Percentiles rank a stretch among this genome's conserved stretches.
These are phyloP conservation scores for Monochamus saltuarius DNA, from an alignment of 1,140 invertebrate genomes.

Conservation along the genomic window DNA sequence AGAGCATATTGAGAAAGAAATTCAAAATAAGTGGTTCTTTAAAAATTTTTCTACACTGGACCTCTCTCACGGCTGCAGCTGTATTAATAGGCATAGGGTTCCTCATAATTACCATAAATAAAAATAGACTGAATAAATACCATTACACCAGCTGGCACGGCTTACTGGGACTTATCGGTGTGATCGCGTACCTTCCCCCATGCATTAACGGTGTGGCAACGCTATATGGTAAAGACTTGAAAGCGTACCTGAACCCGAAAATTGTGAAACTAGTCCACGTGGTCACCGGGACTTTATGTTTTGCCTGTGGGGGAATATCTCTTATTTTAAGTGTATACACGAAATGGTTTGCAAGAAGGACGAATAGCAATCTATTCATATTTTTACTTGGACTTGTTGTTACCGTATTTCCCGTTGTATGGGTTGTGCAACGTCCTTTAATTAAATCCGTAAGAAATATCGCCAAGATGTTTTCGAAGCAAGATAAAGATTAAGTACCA, in stretches of 20 bases:
- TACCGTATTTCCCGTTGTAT: conserved; percentile 26
- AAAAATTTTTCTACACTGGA: conserved; percentile 31
- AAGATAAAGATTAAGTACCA: too few species aligned
- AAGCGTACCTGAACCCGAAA: conserved; percentile 26
- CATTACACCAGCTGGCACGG: conserved; percentile 41
- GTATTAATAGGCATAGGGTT: conserved; percentile 30
- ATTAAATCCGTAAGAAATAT: conserved; percentile 21
- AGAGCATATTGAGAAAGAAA: conserved; percentile 31
- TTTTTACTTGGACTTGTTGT: conserved; percentile 31
- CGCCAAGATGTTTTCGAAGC: too few species aligned
- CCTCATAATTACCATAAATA: conserved; percentile 34
- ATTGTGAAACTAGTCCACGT: conserved; percentile 38
- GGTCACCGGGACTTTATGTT: conserved; percentile 27
- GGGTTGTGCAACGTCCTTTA: conserved; percentile 33
- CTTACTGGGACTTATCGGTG: conserved; percentile 34
- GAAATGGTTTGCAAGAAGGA: conserved; percentile 37
- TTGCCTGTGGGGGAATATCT: conserved; percentile 39
- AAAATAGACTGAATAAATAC: conserved; percentile 33
- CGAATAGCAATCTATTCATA: conserved; percentile 23
- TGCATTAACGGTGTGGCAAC: conserved; percentile 32
- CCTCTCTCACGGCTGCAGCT: conserved; percentile 23
- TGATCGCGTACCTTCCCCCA: conserved; percentile 29
- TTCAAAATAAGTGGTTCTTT: conserved; percentile 14
- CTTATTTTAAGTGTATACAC: conserved; percentile 41
- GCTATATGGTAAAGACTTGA: conserved; percentile 36